Evolutionary conservation across 1,140 invertebrate genomes (phyloP).

Genomic region (Periplaneta americana): DNA sequence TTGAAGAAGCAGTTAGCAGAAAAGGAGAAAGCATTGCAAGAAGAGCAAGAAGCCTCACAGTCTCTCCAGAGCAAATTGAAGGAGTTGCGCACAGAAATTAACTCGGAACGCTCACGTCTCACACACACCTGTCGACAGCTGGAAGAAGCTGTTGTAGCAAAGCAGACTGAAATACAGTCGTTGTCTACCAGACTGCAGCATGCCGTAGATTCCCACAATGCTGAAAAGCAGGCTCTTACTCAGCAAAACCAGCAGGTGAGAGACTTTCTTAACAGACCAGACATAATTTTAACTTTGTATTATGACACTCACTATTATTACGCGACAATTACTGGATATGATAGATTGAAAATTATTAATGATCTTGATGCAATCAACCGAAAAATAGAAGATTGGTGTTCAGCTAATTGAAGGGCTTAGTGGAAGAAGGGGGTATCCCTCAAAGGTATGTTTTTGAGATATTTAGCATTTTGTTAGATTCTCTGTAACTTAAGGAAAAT

Average conservation of each 20-base stretch:
- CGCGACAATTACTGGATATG: too few species aligned
- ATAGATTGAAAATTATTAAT: too few species aligned
- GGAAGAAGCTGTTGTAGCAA: constrained; percentile 47
- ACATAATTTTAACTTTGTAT: too few species aligned
- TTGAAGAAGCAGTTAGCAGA: constrained; percentile 81
- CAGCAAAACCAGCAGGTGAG: constrained; percentile 6
- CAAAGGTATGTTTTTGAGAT: too few species aligned
- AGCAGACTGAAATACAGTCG: constrained; percentile 48
- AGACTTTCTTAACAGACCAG: too few species aligned
- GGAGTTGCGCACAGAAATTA: constrained; percentile 68
- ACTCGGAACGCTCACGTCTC: constrained; percentile 52
- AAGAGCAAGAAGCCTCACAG: constrained; percentile 61
- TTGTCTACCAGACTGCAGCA: constrained; percentile 53
- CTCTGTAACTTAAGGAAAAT: too few species aligned
- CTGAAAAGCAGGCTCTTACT: constrained; percentile 42
- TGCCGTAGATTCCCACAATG: constrained; percentile 48
- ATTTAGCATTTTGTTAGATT: too few species aligned
- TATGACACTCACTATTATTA: too few species aligned
- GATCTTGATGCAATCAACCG: too few species aligned
- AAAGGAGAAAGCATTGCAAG: constrained; percentile 64
- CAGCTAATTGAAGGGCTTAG: too few species aligned
- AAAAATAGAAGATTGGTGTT: too few species aligned
- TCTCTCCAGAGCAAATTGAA: constrained; percentile 66
- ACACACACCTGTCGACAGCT: constrained; percentile 45
- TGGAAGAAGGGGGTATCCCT: too few species aligned